A percentile compares a stretch with the other conserved stretches of the same genome.
Conservation (phyloP, 1,140 invertebrate species). For the Hypothenemus hampei region DNA sequence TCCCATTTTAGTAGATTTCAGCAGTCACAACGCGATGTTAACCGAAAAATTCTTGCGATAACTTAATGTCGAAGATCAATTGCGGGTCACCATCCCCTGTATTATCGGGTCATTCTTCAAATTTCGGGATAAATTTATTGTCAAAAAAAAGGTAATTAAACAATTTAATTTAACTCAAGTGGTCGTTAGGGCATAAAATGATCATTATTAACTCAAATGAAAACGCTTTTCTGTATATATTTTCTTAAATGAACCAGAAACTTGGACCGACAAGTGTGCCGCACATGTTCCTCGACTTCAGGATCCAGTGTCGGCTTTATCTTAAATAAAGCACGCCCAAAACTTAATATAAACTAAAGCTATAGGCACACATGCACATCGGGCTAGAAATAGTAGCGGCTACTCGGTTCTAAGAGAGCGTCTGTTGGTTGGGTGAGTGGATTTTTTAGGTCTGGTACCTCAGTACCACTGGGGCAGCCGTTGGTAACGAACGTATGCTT, state of each 20-base stretch:
- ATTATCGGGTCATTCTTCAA: neutral
- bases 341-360: constrained; percentile 10
- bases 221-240: neutral
- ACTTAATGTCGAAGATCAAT: constrained; percentile 21
- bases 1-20: constrained; percentile 23
- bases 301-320: neutral
- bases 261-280: constrained; percentile 16
- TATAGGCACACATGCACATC: neutral
- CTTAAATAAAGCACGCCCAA: constrained; percentile 20
- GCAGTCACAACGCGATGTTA: constrained; percentile 10
- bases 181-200: too few relatives aligned
- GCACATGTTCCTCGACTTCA: constrained; percentile 11
- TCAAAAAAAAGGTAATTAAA: neutral
- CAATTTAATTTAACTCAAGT: too few relatives aligned
- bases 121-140: neutral
- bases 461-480: too few relatives aligned
- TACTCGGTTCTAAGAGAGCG: constrained; percentile 5
- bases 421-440: too few relatives aligned
- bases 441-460: too few relatives aligned
- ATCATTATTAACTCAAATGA: too few relatives aligned
- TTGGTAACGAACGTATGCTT: too few relatives aligned
- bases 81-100: constrained; percentile 4
- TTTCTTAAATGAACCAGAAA: neutral
- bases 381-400: neutral
- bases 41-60: constrained; percentile 23